Base-by-base conservation (phyloP, 2,888 invertebrate genomes). In the Nesidiocoris tenuis region DNA sequence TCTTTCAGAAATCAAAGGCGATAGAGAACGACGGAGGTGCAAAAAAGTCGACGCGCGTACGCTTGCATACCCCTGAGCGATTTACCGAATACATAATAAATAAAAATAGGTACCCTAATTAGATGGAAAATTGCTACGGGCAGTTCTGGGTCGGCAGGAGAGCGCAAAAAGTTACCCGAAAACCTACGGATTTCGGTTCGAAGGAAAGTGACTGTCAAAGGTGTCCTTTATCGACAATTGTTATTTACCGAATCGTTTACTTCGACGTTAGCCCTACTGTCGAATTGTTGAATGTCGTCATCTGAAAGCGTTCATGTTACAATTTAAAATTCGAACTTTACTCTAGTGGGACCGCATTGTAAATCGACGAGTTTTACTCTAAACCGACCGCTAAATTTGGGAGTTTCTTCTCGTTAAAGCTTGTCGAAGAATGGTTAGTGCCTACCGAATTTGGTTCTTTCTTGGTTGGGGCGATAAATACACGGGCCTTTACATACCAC, bases 1-100 rank as follows among this genome's bases (percentile, higher is more conserved):
- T 72, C 72, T 61, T 72, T 61, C 54, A 61, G 54, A 70, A 72
- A 61, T n/a, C 21, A 67, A 18, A 19, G 55, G 25, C n/a, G 5
- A n/a, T n/a, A n/a, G n/a, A n/a, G n/a, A n/a, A n/a, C n/a, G n/a
- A n/a, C n/a, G n/a, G n/a, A n/a, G n/a, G n/a, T n/a, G n/a, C n/a
- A n/a, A n/a, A n/a, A n/a, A n/a, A n/a, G n/a, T n/a, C n/a, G n/a
- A n/a, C n/a, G n/a, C n/a, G n/a, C n/a, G n/a, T n/a, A n/a, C n/a
- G n/a, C n/a, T n/a, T n/a, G 39, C 12, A 39, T 3, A 7, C 39
- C 39, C 39, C 39, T 39, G 39, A 39, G 39, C 39, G 3, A 39
- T 39, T 39, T 39, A 39, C 12, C 3, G 39, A 39, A 39, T 7
- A 39, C 3, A 39, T 39, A 39, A 39, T 7, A 7, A 39, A 7